Percentiles rank a stretch among this genome's conserved stretches.
Evolutionary conservation across 2,113 vertebrate genomes (phyloP).

Genomic region (Alligator mississippiensis): DNA sequence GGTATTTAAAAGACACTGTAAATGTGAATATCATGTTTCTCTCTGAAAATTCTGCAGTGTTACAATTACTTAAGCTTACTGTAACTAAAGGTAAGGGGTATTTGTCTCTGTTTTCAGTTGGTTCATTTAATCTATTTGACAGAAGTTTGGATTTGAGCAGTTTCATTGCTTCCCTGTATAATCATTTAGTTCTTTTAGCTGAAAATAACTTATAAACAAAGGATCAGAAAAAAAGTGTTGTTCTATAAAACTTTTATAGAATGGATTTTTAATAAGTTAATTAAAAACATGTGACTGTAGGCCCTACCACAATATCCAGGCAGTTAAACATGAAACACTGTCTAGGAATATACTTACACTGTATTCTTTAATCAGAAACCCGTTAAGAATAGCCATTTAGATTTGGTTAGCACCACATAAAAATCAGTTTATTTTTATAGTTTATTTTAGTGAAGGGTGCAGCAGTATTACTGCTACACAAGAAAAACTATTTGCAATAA

Average conservation of each 20-base stretch:
- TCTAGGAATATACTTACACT: neutral
- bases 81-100: neutral
- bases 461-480: neutral
- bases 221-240: neutral
- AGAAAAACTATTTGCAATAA: neutral
- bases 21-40: neutral
- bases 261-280: neutral
- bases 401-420: neutral
- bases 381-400: neutral
- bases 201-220: neutral
- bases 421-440: neutral
- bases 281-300: neutral
- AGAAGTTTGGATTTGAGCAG: neutral
- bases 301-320: neutral
- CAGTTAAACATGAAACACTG: neutral
- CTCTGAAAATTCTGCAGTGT: fast-evolving
- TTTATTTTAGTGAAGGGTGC: neutral
- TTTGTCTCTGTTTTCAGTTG: neutral
- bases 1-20: neutral
- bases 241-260: neutral
- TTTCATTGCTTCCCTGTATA: neutral
- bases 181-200: neutral
- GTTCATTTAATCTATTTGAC: neutral
- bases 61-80: neutral
- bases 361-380: neutral